A percentile compares a stretch with the other conserved stretches of the same genome.
Evolutionary conservation across 2,113 vertebrate species (phyloP).

Genomic region (Anser cygnoides): DNA sequence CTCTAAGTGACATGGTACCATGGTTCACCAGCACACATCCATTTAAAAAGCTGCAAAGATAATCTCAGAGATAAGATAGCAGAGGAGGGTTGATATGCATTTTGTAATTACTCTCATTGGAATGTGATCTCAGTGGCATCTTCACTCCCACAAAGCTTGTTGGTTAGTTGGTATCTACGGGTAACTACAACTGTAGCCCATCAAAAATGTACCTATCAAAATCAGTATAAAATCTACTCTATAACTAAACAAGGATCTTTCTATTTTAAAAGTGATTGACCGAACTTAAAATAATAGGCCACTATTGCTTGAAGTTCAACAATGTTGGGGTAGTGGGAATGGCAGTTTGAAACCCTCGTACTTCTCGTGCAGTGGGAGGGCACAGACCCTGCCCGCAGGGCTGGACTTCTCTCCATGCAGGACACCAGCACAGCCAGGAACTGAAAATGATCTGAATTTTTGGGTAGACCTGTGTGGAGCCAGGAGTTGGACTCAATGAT

Average conservation of each 20-base stretch:
- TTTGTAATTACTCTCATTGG: background rate
- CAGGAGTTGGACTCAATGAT: too few species aligned
- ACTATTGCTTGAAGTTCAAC: background rate
- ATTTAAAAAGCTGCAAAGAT: background rate
- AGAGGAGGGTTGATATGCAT: background rate
- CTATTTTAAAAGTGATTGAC: background rate
- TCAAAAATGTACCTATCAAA: background rate
- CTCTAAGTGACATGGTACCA: background rate
- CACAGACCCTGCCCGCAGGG: background rate
- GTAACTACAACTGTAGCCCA: background rate
- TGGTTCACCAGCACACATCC: background rate
- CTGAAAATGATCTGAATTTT: background rate
- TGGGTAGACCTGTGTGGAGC: too few species aligned
- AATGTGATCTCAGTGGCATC: background rate
- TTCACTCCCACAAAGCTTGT: background rate
- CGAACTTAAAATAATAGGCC: background rate
- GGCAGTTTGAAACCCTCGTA: fast-evolving
- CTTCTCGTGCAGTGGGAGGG: background rate
- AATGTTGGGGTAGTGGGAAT: background rate
- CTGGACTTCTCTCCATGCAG: background rate
- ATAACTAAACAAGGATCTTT: background rate
- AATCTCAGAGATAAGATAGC: background rate
- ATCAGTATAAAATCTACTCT: background rate
- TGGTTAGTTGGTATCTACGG: background rate
- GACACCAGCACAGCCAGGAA: background rate